Conservation (phyloP, 2,888 invertebrate species). For the Rhodophaea formosa region DNA sequence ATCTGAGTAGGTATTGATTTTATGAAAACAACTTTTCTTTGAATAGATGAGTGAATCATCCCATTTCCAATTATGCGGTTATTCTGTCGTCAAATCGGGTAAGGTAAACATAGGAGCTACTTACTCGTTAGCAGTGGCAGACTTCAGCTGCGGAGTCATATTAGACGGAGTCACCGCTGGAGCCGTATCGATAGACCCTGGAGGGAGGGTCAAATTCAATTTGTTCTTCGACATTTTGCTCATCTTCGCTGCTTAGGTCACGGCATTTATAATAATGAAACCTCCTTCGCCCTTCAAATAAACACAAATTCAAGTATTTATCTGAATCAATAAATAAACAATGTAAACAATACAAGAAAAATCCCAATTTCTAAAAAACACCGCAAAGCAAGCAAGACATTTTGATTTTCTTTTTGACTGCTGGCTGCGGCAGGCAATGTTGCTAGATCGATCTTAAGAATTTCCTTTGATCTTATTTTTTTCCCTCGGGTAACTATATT, state of each 20-base stretch:
- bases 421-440: no score
- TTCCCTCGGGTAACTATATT: no score
- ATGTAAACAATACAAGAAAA: background rate
- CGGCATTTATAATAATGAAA: slow-evolving; percentile 34
- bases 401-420: background rate
- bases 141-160: slow-evolving; percentile 81
- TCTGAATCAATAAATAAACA: background rate
- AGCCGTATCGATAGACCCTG: slow-evolving; percentile 91
- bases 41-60: background rate
- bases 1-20: background rate
- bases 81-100: background rate
- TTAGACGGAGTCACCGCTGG: slow-evolving; percentile 82
- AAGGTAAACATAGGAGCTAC: slow-evolving; percentile 36
- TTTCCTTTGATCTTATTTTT: no score
- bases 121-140: slow-evolving; percentile 81
- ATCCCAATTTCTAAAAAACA: background rate
- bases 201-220: slow-evolving; percentile 93
- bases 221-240: slow-evolving; percentile 94
- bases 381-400: background rate
- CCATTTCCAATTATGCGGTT: background rate
- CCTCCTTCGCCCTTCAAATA: background rate
- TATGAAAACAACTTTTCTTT: background rate
- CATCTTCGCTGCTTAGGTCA: slow-evolving; percentile 56
- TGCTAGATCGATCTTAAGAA: no score
- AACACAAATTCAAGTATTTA: background rate